Conservation (phyloP, 2,113 vertebrate species). For the Salvelinus sp. region DNA sequence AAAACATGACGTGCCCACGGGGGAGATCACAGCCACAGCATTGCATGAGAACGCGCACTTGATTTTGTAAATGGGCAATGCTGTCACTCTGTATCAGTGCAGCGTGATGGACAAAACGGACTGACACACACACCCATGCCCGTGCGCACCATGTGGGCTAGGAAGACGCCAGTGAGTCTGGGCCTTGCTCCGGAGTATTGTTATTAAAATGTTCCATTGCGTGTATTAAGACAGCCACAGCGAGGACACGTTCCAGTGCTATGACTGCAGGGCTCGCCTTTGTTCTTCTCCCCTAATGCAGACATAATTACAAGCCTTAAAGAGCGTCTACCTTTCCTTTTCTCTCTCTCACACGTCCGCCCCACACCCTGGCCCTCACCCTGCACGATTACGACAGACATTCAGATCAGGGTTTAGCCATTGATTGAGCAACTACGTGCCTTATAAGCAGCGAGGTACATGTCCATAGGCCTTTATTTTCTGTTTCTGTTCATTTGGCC, state of each 20-base stretch:
- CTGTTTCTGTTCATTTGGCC: slow-evolving; percentile 1
- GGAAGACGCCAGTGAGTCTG: slow-evolving; percentile 77
- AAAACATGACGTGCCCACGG: slow-evolving; percentile 57
- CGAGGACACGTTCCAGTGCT: slow-evolving; percentile 69
- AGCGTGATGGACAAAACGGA: slow-evolving; percentile 49
- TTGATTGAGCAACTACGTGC: slow-evolving; percentile 4
- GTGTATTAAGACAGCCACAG: slow-evolving; percentile 61
- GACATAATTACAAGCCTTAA: slow-evolving; percentile 77
- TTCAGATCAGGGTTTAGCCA: background rate
- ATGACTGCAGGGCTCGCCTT: slow-evolving; percentile 76
- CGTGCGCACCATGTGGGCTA: slow-evolving; percentile 39
- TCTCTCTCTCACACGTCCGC: background rate
- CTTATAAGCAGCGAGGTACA: background rate
- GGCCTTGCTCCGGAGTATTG: slow-evolving; percentile 62
- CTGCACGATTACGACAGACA: background rate
- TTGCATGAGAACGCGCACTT: slow-evolving; percentile 52
- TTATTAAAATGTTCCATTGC: slow-evolving; percentile 67
- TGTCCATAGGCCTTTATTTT: slow-evolving; percentile 15
- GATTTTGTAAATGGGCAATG: slow-evolving; percentile 59
- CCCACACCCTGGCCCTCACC: slow-evolving; percentile 23
- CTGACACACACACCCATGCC: slow-evolving; percentile 34
- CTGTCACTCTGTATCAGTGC: slow-evolving; percentile 62
- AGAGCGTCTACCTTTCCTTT: slow-evolving; percentile 64
- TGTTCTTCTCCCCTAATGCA: slow-evolving; percentile 71
- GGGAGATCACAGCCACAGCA: slow-evolving; percentile 49